phyloP scores from a whole-genome alignment of 2,797 vertebrate genomes.

The Peromyscus melanophrys region DNA sequence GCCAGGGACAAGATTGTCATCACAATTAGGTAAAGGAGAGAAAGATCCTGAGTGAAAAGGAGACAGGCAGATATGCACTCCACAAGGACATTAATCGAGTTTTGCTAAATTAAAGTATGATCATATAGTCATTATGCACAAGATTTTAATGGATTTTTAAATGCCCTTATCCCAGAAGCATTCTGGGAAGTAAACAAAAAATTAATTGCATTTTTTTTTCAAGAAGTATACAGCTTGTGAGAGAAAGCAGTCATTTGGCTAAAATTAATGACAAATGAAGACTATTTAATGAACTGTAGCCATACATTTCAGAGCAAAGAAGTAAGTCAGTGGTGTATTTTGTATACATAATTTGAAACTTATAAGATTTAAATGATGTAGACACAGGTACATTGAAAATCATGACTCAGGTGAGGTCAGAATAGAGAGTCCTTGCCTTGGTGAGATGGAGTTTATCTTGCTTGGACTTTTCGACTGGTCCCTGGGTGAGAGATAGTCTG shows the following conservation, averaged over 20 bases:
- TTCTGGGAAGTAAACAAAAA: slow-evolving; percentile 41
- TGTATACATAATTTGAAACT: not conserved
- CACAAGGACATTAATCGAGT: not conserved
- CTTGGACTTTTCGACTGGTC: not conserved
- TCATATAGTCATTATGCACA: slow-evolving; percentile 10
- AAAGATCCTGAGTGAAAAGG: slow-evolving; percentile 6
- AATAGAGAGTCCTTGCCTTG: not conserved
- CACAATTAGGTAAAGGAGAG: not conserved
- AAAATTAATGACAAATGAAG: slow-evolving; percentile 31
- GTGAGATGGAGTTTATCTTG: not conserved
- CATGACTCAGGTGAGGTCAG: not conserved
- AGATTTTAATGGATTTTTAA: slow-evolving; percentile 51
- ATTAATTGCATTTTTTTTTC: not conserved
- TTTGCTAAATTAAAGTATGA: slow-evolving; percentile 39
- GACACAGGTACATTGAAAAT: not conserved
- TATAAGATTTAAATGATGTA: slow-evolving; percentile 3
- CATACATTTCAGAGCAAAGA: slow-evolving; percentile 27
- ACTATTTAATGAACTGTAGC: slow-evolving; percentile 16
- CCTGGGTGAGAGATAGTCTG: not conserved
- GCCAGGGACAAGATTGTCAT: not conserved
- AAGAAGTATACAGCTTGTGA: not conserved
- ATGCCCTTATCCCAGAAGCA: slow-evolving; percentile 15
- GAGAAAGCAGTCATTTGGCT: slow-evolving; percentile 13
- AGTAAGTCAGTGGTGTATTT: not conserved
- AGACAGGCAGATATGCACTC: not conserved